These are phyloP conservation scores for Corella eumyota DNA, from an alignment of 23 tunicate genomes.

Conservation along the genomic window DNA sequence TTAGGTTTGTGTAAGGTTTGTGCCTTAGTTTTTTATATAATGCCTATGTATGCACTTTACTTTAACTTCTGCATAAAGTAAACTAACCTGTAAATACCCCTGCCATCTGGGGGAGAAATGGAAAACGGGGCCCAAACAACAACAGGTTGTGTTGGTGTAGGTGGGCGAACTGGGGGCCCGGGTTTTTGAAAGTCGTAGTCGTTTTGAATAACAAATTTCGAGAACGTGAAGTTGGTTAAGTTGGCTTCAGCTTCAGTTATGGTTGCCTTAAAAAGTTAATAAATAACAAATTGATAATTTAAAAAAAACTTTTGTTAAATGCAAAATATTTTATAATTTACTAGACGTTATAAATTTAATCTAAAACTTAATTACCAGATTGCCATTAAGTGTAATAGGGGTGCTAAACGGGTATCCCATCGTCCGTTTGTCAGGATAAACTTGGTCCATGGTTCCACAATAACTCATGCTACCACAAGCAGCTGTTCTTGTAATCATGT, in stretches of 20 bases:
- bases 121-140: conserved; percentile 11
- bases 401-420: conserved; percentile 70
- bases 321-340: no score
- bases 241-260: conserved; percentile 14
- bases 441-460: conserved; percentile 41
- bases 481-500: conserved; percentile 21
- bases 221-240: conserved; percentile 11
- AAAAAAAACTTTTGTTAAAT: no score
- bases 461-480: conserved; percentile 71
- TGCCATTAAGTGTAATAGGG: conserved; percentile 13
- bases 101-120: not conserved
- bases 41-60: no score
- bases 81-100: conserved; percentile 18
- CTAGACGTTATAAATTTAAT: not conserved
- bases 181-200: conserved; percentile 7
- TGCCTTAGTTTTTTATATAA: no score
- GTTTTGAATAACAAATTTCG: conserved; percentile 12
- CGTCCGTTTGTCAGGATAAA: conserved; percentile 46
- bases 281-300: no score
- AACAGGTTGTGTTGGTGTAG: not conserved
- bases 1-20: no score
- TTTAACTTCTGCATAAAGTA: no score
- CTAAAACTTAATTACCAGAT: not conserved
- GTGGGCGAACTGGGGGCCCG: not conserved
- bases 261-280: conserved; percentile 5